A percentile compares a stretch with the other conserved stretches of the same genome.
These are phyloP conservation scores for Gortyna flavago DNA, from an alignment of 2,888 invertebrate genomes.

Conservation along the genomic window DNA sequence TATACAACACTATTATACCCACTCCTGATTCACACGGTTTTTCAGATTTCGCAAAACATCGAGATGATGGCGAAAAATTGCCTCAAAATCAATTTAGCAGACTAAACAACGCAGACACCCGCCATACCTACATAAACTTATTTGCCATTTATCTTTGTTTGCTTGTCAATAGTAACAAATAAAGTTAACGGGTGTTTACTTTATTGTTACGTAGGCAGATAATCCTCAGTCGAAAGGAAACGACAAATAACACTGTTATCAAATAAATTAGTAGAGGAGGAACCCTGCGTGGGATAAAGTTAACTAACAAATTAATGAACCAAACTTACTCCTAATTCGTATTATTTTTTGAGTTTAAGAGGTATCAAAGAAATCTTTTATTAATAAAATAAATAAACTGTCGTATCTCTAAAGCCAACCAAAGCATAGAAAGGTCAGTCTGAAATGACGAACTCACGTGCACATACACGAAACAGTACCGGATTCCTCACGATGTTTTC, in stretches of 20 bases:
- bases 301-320: conserved; percentile 7
- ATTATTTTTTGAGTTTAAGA: conserved; percentile 15
- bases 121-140: neutral
- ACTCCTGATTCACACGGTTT: neutral
- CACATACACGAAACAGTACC: neutral
- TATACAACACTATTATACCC: neutral
- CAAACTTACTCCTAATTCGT: neutral
- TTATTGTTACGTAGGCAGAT: neutral
- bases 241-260: neutral
- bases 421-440: no score
- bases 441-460: neutral
- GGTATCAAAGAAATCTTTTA: neutral
- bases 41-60: neutral
- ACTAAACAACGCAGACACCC: neutral
- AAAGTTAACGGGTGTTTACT: neutral
- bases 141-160: neutral
- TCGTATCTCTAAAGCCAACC: neutral
- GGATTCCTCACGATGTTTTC: neutral
- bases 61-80: neutral
- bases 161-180: no score
- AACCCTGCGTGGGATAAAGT: conserved; percentile 7
- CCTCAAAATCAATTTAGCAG: neutral
- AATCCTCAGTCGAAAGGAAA: neutral
- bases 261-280: conserved; percentile 5
- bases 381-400: neutral